These are phyloP conservation scores for Rhagoletis pomonella DNA, from an alignment of 1,140 invertebrate species.

Conservation along the genomic window DNA sequence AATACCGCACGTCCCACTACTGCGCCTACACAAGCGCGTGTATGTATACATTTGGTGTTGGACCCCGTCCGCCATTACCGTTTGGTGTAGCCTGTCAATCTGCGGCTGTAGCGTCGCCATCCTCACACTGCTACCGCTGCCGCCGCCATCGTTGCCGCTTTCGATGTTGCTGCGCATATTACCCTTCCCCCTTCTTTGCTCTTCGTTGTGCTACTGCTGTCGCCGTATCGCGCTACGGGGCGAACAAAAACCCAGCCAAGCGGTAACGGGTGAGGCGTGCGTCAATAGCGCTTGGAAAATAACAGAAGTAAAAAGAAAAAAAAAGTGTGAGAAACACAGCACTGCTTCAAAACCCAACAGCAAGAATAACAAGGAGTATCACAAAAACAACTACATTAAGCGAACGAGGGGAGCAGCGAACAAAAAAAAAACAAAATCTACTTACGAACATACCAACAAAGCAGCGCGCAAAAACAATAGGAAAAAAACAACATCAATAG, in stretches of 20 bases:
- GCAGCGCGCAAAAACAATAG: slow-evolving; percentile 10
- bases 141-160: not conserved
- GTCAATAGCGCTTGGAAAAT: slow-evolving; percentile 26
- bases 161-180: not conserved
- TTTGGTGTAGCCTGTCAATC: not conserved
- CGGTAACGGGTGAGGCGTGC: not conserved
- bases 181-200: not conserved
- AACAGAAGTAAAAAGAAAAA: not conserved
- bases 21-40: slow-evolving; percentile 13
- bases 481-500: not conserved
- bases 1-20: not conserved
- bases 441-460: not conserved
- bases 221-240: not conserved
- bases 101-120: not conserved
- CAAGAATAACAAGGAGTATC: not conserved
- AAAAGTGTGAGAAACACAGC: no score
- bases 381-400: not conserved
- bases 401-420: not conserved
- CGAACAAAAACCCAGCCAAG: not conserved
- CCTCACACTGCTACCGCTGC: not conserved
- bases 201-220: not conserved
- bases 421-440: not conserved
- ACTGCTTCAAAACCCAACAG: no score
- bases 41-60: not conserved
- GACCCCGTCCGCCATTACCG: not conserved